Percentiles rank a stretch among this genome's conserved stretches.
These are phyloP conservation scores for Drosophila oshimai DNA, from an alignment of 1,140 invertebrate genomes.

Conservation along the genomic window DNA sequence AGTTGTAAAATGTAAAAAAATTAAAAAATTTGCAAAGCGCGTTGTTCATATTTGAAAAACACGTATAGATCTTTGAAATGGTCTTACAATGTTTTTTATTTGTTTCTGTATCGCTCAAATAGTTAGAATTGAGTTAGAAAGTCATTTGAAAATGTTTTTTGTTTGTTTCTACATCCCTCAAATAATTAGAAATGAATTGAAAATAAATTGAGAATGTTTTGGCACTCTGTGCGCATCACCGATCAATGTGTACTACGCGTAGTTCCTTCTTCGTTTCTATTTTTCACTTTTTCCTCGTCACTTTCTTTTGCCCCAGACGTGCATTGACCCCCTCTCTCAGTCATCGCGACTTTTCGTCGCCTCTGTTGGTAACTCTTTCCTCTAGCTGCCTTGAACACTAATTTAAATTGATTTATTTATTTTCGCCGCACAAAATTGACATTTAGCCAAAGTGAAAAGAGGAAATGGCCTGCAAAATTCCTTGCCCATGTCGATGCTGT, in stretches of 20 bases:
- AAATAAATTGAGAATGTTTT: too few relatives aligned
- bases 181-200: too few relatives aligned
- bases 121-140: too few relatives aligned
- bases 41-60: too few relatives aligned
- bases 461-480: constrained; percentile 3
- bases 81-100: too few relatives aligned
- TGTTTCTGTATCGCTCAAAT: too few relatives aligned
- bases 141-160: too few relatives aligned
- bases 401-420: constrained; percentile 38
- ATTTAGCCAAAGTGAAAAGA: constrained; percentile 54
- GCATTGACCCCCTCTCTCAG: constrained; percentile 18
- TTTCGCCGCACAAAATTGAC: constrained; percentile 36
- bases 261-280: neutral
- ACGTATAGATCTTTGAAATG: too few relatives aligned
- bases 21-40: too few relatives aligned
- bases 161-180: neutral
- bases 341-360: constrained; percentile 8
- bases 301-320: constrained; percentile 1
- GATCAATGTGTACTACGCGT: neutral
- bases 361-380: constrained; percentile 17
- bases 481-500: neutral
- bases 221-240: too few relatives aligned
- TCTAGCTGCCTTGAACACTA: constrained; percentile 40
- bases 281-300: neutral
- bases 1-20: too few relatives aligned